Evolutionary conservation across 2,797 vertebrate genomes (phyloP).

Genomic region (Tarsius wallacei): DNA sequence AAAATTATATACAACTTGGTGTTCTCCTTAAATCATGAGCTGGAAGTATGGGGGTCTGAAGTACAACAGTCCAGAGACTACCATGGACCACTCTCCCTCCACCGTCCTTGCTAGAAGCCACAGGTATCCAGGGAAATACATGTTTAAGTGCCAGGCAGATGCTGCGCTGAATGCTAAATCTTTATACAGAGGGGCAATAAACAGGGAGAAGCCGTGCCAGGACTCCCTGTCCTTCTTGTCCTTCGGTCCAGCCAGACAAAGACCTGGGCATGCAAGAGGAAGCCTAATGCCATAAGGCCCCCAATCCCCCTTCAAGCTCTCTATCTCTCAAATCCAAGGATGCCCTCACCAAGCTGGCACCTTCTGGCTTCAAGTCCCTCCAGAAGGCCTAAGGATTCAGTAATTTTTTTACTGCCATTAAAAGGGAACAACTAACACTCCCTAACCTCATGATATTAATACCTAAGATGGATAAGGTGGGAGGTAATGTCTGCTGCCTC

Average conservation of each 20-base stretch:
- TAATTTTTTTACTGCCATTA: not conserved
- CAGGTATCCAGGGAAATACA: not conserved
- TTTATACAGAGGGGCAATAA: not conserved
- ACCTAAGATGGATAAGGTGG: not conserved
- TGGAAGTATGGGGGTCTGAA: conserved; percentile 21
- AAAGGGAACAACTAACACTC: not conserved
- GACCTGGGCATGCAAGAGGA: not conserved
- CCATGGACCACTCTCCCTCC: not conserved
- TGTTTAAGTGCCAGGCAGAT: not conserved
- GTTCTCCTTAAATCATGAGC: conserved; percentile 75
- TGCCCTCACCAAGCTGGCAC: not conserved
- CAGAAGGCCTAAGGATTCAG: not conserved
- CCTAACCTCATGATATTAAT: not conserved
- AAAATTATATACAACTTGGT: conserved; percentile 73
- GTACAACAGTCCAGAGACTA: not conserved
- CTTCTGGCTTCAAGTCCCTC: not conserved
- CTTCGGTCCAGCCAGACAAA: not conserved
- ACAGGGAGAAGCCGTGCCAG: not conserved
- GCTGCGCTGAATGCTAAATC: not conserved
- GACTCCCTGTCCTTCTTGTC: not conserved
- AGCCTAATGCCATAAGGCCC: not conserved
- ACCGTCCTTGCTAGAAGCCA: not conserved
- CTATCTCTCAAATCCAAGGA: not conserved
- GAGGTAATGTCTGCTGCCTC: not conserved
- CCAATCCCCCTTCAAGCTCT: not conserved